Base-by-base conservation (phyloP, 1,140 invertebrate species). In the Oppia nitens region DNA sequence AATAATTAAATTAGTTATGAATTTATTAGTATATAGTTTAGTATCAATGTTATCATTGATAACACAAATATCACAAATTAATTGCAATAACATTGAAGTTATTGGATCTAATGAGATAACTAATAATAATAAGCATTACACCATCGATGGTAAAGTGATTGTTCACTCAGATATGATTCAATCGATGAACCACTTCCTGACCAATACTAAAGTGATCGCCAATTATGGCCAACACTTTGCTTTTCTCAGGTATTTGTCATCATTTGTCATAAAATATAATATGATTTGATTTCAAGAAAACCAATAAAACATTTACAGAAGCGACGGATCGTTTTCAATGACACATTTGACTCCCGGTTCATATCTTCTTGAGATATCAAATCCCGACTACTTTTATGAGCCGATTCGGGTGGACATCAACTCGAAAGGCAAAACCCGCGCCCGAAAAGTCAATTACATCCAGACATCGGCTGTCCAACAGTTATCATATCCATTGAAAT, bases 381-480 rank as follows among this genome's bases (percentile, higher is more conserved):
- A 95, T 75, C 85, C 91, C 3, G 83, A 93, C 67, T 91, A 83
- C 67, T 77, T 84, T 60, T 98, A 91, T 67, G 92, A 96, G 66
- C 85, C 88, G 3, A 81, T 90, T 1, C 76, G 92, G 60, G 87
- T 97, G 0, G 92, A 97, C 74, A 93, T 97, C 52, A 95, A 90
- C 69, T 85, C 83, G 0, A 94, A 92, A 71, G 95, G 95, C 24
- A 98, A 98, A 74, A 90, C 87, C 63, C 78, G 95, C 63, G 93
- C 92, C 0, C 77, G 95, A 51, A 90, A 86, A 76, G 83, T 98
- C 0, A 98, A 98, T 72, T 81, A 90, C 66, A 82, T 98, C 55
- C 92, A 97, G 71, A 87, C 88, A 0, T 84, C 84, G 1, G 79
- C 85, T 50, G 67, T 69, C 11, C 61, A 84, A 62, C 87, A 90